Evolutionary conservation across 2,113 vertebrate species (phyloP).

Genomic region (Misgurnus mizolepis): DNA sequence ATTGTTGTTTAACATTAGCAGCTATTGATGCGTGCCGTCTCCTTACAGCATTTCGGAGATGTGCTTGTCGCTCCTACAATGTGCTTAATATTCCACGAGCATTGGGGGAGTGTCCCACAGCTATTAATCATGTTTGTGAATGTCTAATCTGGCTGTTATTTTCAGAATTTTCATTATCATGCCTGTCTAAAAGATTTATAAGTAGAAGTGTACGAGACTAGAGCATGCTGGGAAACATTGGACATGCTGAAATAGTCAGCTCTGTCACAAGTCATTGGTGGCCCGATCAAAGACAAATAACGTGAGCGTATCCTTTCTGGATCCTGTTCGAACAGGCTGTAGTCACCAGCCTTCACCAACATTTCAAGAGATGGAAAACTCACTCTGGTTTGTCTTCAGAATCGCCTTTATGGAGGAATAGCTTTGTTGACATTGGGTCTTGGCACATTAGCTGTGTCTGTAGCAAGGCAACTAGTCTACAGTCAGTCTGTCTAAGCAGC

Average conservation of each 20-base stretch:
- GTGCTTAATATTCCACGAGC: conserved; percentile 50
- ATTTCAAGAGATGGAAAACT: too few relatives aligned
- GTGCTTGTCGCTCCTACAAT: conserved; percentile 32
- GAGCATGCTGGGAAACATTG: conserved; percentile 13
- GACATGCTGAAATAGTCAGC: conserved; percentile 2
- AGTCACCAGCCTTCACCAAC: too few relatives aligned
- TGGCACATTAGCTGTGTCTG: not conserved
- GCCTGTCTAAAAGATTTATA: conserved; percentile 54
- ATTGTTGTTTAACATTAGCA: conserved; percentile 30
- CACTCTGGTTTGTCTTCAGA: not conserved
- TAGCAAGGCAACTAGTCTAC: not conserved
- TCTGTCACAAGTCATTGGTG: conserved; percentile 1
- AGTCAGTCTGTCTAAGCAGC: not conserved
- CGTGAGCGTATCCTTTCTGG: not conserved
- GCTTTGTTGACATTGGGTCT: not conserved
- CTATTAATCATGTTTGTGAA: conserved; percentile 56
- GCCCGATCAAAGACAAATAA: not conserved
- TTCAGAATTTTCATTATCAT: conserved; percentile 47
- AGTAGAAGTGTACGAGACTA: conserved; percentile 38
- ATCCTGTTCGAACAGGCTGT: not conserved
- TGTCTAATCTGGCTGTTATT: conserved; percentile 56
- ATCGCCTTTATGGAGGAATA: not conserved
- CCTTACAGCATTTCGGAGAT: not conserved
- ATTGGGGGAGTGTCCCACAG: conserved; percentile 34
- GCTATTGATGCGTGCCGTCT: not conserved